phyloP scores from a whole-genome alignment of 53 echinoderm and acorn worm genomes.

The Holothuria scabra region DNA sequence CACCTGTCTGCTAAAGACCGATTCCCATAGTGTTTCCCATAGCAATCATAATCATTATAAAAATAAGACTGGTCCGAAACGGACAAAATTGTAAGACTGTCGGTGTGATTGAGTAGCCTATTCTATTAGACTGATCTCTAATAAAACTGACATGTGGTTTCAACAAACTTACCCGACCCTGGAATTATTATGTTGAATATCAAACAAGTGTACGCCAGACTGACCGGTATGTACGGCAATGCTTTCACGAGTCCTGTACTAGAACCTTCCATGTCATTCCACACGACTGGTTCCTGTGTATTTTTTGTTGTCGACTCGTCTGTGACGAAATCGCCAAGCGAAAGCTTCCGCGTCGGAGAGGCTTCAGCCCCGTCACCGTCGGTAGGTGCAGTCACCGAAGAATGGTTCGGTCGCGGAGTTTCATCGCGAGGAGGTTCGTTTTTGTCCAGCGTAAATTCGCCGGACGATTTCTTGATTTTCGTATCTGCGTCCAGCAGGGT shows the following conservation, averaged over 20 bases:
- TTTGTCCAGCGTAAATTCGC: not conserved
- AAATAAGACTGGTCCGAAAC: no score
- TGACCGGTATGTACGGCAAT: conserved; percentile 75
- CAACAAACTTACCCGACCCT: conserved; percentile 75
- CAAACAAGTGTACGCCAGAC: conserved; percentile 69
- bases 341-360: conserved; percentile 4
- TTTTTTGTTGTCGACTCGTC: conserved; percentile 20
- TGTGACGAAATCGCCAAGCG: conserved; percentile 30
- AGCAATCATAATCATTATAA: no score
- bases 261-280: not conserved
- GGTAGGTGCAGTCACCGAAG: not conserved
- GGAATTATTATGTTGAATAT: conserved; percentile 79
- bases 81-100: no score
- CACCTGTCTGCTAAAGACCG: no score
- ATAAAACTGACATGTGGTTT: no score
- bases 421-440: not conserved
- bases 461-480: not conserved
- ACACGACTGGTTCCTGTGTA: conserved; percentile 37
- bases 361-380: conserved; percentile 11
- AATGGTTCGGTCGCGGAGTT: conserved; percentile 14
- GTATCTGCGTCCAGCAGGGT: conserved; percentile 7
- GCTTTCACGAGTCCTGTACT: conserved; percentile 55
- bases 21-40: no score
- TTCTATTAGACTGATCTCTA: no score
- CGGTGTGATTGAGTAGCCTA: no score